Percentiles rank a stretch among this genome's conserved stretches.
phyloP scores from a whole-genome alignment of 2,113 vertebrate genomes.

The Phalacrocorax aristotelis region DNA sequence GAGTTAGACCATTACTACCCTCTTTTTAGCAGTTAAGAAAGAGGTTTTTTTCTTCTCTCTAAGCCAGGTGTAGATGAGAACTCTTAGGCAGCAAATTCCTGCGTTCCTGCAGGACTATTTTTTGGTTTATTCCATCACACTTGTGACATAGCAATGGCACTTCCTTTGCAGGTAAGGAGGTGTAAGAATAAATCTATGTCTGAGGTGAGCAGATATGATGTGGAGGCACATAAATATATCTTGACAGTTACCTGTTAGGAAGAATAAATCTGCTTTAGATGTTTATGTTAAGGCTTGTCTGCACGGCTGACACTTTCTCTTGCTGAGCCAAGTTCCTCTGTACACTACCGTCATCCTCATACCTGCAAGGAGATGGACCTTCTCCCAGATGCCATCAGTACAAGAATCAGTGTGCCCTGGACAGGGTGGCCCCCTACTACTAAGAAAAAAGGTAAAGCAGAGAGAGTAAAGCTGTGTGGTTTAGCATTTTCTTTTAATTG shows the following conservation, averaged over 20 bases:
- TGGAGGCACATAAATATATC: background rate
- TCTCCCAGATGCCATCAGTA: background rate
- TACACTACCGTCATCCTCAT: background rate
- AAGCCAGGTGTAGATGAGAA: background rate
- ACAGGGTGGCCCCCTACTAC: background rate
- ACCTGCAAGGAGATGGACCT: background rate
- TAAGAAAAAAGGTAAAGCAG: background rate
- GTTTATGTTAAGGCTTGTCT: background rate
- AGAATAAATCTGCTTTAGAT: background rate
- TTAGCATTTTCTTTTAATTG: background rate
- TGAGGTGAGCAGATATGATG: background rate
- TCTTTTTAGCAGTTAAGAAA: background rate
- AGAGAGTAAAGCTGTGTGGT: background rate
- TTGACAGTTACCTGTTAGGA: background rate
- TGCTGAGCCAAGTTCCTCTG: background rate
- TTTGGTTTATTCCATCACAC: background rate
- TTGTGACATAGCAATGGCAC: background rate
- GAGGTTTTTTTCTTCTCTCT: background rate
- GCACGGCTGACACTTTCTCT: background rate
- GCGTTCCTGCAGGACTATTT: background rate
- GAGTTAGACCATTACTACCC: background rate
- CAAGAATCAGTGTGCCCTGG: background rate
- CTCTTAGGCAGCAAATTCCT: background rate
- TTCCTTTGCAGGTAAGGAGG: background rate
- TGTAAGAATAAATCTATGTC: background rate